Evolutionary conservation across 2,888 invertebrate species (phyloP).

Genomic region (Dryococelus australis): DNA sequence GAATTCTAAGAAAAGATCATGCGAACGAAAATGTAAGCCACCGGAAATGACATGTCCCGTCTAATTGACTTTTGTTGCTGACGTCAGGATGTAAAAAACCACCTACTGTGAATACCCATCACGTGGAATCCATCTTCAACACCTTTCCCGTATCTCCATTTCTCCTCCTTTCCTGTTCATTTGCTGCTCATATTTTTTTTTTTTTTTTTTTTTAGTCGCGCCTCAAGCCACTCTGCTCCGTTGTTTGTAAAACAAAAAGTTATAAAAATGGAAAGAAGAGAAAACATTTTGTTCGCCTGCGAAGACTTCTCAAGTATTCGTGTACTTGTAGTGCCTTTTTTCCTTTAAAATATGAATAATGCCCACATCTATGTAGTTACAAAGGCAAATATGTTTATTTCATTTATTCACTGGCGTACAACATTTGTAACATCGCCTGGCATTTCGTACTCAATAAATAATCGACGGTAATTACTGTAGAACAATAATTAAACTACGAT

Average conservation of each 20-base stretch:
- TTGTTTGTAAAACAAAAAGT: neutral
- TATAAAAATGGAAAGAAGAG: neutral
- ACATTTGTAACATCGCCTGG: too few relatives aligned
- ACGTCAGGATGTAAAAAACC: neutral
- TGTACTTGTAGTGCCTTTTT: neutral
- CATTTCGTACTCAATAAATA: too few relatives aligned
- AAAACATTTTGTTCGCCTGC: neutral
- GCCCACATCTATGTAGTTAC: neutral
- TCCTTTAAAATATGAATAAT: neutral
- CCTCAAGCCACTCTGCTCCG: neutral
- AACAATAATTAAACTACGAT: too few relatives aligned
- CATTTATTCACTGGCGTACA: too few relatives aligned
- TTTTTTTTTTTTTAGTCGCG: neutral
- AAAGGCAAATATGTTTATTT: too few relatives aligned
- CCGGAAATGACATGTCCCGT: constrained; percentile 8
- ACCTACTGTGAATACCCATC: constrained; percentile 8
- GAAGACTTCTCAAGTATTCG: neutral
- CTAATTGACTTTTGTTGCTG: constrained; percentile 16
- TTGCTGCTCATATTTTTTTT: neutral
- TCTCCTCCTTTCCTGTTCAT: neutral
- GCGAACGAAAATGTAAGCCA: neutral
- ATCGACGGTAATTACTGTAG: too few relatives aligned
- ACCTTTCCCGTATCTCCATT: neutral
- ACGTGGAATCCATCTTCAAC: neutral
- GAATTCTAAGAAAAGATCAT: neutral